Base-by-base conservation (phyloP, 2,888 invertebrate species). In the Epinotia brunnichana region DNA sequence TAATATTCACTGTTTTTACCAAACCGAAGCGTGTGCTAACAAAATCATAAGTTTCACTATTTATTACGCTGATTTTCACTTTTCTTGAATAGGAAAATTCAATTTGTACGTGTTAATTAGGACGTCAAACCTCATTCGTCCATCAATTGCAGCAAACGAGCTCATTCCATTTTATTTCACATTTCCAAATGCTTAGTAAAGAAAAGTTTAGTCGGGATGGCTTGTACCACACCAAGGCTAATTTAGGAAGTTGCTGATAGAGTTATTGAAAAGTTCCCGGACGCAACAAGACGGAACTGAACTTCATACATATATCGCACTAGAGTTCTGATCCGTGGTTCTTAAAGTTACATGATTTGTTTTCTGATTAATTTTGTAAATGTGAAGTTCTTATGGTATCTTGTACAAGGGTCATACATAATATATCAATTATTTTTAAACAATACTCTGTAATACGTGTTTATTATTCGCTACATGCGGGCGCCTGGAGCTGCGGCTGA, bases 161-260 rank as follows among this genome's bases (percentile, higher is more conserved):
- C 48, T 13, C 44, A n/a, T n/a, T n/a, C n/a, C n/a, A n/a, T n/a
- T n/a, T n/a, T n/a, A n/a, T n/a, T n/a, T n/a, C n/a, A n/a, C n/a
- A n/a, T n/a, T 73, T 53, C 62, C 68, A 59, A 69, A 68, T 69
- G 68, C 53, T 73, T 63, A 51, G 68, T 68, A 59, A 73, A 69
- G 62, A 63, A 68, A 73, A 73, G 68, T 73, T 72, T 21, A 57
- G 57, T 41, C 56, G 63, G 69, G 53, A 51, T 74, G 66, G 35
- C 35, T 70, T 56, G 59, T 48, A 57, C 68, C 68, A 53, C 63
- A 51, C 66, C 63, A 68, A 72, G 67, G 77, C 76, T 75, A 79
- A 78, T 80, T 84, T 83, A 82, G 80, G 77, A 86, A 87, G 80
- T 87, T 83, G 51, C 35, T 85, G 86, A 87, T 84, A 80, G 79